Base-by-base conservation (phyloP, 1,140 invertebrate species). In the Elysia chlorotica region DNA sequence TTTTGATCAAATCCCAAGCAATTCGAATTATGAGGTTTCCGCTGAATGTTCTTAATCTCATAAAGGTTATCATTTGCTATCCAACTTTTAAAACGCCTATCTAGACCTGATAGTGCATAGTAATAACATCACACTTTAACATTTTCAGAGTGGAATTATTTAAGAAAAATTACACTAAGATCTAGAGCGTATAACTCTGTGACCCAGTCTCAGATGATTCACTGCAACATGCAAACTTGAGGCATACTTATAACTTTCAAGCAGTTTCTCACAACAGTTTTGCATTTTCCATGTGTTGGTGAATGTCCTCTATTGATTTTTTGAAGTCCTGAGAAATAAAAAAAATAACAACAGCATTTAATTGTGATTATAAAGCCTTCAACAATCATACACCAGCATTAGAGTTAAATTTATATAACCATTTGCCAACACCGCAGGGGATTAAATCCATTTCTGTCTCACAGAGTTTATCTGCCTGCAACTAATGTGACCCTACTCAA, bases 251-350 rank as follows among this genome's bases (percentile, higher is more conserved):
- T n/a, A 14, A n/a, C 10, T 10, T 48, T 48, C 10, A 48, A n/a
- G 10, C 41, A 17, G 37, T 28, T 19, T 33, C 21, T 67, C 48
- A 67, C 10, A 54, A 4, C 6, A 67, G 38, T 67, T 67, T 67
- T 4, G 65, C 65, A 48, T 31, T 53, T 3, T 67, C 65, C 65
- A 67, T 67, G 21, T 67, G 65, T 31, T 14, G 5, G 21, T 67
- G 38, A 2, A 67, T 37, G 28, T 67, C 25, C 35, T 30, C 23
- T 4, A 67, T 10, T 67, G 65, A 54, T 19, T 53, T 25, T 1
- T 54, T 54, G 6, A 67, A 30, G 31, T 67, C 65, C 65, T 67
- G 65, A 28, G 36, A 30, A 54, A 54, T 48, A 48, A 10, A 48
- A 48, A 48, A 48, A 48, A 48, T 48, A 48, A 14, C n/a, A 14